Conservation (phyloP, 2,113 vertebrate species). For the Sebastes fasciatus region DNA sequence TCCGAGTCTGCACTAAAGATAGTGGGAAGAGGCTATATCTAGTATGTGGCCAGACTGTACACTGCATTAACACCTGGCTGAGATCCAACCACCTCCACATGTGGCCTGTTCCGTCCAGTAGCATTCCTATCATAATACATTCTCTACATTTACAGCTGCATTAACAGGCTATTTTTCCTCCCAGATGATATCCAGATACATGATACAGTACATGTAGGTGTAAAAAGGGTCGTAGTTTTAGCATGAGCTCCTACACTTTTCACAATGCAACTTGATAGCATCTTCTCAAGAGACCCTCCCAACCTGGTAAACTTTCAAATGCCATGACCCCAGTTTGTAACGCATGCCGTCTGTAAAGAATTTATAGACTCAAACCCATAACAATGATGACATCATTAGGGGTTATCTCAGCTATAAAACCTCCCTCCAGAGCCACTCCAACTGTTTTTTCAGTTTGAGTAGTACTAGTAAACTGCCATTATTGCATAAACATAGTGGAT, state of each 20-base stretch:
- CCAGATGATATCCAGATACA: background rate
- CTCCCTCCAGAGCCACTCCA: background rate
- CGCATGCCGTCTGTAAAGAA: background rate
- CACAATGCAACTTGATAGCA: background rate
- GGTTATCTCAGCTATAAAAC: background rate
- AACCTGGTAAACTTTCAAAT: slow-evolving; percentile 9
- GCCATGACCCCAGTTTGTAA: background rate
- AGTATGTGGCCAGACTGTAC: background rate
- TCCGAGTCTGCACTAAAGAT: background rate
- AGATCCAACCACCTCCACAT: slow-evolving; percentile 12
- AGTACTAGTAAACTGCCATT: background rate
- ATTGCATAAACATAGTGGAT: slow-evolving; percentile 6
- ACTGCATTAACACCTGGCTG: slow-evolving; percentile 13
- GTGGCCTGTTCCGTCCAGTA: background rate
- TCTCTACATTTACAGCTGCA: background rate
- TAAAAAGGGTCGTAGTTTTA: background rate
- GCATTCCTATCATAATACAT: background rate
- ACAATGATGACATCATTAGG: background rate
- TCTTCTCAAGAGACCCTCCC: background rate
- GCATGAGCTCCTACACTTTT: background rate
- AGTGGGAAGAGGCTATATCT: background rate
- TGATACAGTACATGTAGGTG: background rate
- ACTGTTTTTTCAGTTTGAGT: slow-evolving; percentile 1
- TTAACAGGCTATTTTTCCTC: background rate
- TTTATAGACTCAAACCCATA: background rate